Evolutionary conservation across 1,140 invertebrate species (phyloP), one percentile per base, ranked within the genome.

Genomic region (Monochamus saltuarius): DNA sequence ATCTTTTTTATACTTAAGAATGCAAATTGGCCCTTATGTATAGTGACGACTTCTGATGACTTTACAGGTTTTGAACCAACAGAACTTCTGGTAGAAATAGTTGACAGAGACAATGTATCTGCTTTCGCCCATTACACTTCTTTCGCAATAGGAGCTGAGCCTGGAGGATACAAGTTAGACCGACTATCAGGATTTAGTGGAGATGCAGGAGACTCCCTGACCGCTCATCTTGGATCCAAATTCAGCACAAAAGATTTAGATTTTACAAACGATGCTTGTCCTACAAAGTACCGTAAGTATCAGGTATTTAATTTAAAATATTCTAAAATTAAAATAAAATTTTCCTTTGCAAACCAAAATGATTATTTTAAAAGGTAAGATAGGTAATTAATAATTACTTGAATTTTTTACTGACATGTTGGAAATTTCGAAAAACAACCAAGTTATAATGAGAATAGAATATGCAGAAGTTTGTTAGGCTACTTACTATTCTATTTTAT

Each of bases 231-330:
- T 17, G 85, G 84, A 0, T 83, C 85, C 71, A 84, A 83, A 70
- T 91, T 90, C 73, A 89, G 86, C 36, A 89, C 89, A 0, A 77
- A 79, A 39, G 89, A 92, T 58, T 73, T 79, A 17, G 89, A 91
- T 70, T 87, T 89, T 67, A 89, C 91, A 68, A 81, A 81, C 9
- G 85, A 84, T 74, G 86, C 87, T 53, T 92, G 89, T 73, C 87
- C 88, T 0, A 71, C 80, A 42, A 79, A 82, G 37, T 85, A 86
- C 54, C 79, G 71, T 73, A 59, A 62, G 45, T 55, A 29, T 11
- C 19, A 29, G 22, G 6, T 2, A 3, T 29, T 29, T 29, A 29
- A 29, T n/a, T n/a, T n/a, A n/a, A n/a, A n/a, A n/a, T n/a, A n/a
- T n/a, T n/a, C n/a, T n/a, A n/a, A n/a, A n/a, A n/a, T n/a, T n/a